phyloP scores from a whole-genome alignment of 2,888 invertebrate genomes.

The Drosophila picticornis region DNA sequence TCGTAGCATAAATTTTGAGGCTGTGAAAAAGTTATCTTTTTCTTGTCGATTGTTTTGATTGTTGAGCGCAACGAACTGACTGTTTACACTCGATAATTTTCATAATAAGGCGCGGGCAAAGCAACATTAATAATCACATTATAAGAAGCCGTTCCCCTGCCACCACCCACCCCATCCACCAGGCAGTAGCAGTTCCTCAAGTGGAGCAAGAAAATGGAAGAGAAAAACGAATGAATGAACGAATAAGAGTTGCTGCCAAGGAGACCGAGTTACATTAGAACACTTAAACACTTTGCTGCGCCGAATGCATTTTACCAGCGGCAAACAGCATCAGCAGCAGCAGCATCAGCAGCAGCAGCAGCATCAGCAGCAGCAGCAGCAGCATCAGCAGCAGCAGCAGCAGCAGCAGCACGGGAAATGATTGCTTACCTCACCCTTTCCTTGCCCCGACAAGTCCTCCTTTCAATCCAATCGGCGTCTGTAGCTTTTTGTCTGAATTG shows the following conservation, averaged over 20 bases:
- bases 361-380: conserved; percentile 6
- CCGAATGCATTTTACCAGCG: conserved; percentile 42
- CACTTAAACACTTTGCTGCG: conserved; percentile 73
- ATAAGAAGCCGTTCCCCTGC: conserved; percentile 34
- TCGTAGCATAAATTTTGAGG: conserved; percentile 42
- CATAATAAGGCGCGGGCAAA: conserved; percentile 55
- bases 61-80: conserved; percentile 32
- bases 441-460: neutral
- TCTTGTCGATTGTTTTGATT: conserved; percentile 46
- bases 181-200: conserved; percentile 10
- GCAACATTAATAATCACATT: conserved; percentile 67
- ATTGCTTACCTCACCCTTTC: conserved; percentile 3
- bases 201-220: conserved; percentile 29
- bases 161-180: too few species aligned
- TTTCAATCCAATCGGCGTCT: conserved; percentile 20
- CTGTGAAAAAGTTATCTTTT: conserved; percentile 2
- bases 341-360: conserved; percentile 6
- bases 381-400: neutral
- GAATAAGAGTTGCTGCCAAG: conserved; percentile 22
- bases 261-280: conserved; percentile 72
- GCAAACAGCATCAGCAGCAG: conserved; percentile 7
- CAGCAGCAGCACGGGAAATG: conserved; percentile 20
- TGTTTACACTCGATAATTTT: conserved; percentile 63
- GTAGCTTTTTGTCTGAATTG: conserved; percentile 25
- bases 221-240: conserved; percentile 20